These are phyloP conservation scores for Steatocranus sp. DNA, from an alignment of 2,797 vertebrate species.

Conservation along the genomic window DNA sequence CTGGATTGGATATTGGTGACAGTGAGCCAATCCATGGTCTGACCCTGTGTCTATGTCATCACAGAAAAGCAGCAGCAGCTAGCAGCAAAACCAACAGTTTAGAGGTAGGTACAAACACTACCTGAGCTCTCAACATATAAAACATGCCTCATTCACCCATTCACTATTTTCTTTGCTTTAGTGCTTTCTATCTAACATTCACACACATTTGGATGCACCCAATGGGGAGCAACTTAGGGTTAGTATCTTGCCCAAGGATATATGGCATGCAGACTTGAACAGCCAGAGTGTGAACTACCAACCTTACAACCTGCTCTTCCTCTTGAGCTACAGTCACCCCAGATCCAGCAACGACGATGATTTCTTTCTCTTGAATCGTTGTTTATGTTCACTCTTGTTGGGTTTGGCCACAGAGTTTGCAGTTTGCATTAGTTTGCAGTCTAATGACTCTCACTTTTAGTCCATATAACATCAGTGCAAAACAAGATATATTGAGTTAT, in stretches of 20 bases:
- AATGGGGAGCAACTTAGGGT: background rate
- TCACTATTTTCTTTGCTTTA: background rate
- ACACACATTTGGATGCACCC: background rate
- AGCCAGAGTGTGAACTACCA: background rate
- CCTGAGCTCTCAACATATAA: background rate
- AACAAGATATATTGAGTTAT: background rate
- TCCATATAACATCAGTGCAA: background rate
- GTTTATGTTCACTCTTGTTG: background rate
- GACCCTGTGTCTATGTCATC: background rate
- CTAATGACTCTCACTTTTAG: background rate
- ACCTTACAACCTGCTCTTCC: background rate
- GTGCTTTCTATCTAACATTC: background rate
- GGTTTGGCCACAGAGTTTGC: background rate
- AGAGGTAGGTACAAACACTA: background rate
- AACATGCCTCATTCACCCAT: background rate
- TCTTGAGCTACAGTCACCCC: background rate
- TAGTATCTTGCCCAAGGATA: background rate
- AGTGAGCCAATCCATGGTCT: background rate
- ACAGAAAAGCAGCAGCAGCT: background rate
- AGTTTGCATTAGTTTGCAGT: background rate
- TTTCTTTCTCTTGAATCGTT: background rate
- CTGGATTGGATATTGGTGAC: background rate
- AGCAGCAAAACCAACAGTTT: background rate
- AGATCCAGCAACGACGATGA: background rate
- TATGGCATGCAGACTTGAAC: background rate